Evolutionary conservation across 2,113 vertebrate genomes (phyloP).

Genomic region (Perognathus longimembris): DNA sequence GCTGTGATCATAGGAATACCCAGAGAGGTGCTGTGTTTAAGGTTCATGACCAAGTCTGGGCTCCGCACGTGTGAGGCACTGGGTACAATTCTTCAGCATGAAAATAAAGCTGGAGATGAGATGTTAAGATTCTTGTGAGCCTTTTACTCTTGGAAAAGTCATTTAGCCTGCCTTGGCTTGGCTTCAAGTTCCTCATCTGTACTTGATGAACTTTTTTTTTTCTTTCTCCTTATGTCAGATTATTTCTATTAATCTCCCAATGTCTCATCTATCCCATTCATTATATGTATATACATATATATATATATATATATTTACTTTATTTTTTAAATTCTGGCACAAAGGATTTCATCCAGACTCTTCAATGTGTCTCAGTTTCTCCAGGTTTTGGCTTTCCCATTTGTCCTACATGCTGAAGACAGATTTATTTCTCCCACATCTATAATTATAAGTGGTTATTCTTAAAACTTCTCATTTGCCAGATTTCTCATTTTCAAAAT

Average conservation of each 20-base stretch:
- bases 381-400: not conserved
- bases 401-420: not conserved
- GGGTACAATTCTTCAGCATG: not conserved
- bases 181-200: not conserved
- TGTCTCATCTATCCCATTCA: not conserved
- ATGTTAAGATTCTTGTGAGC: not conserved
- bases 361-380: not conserved
- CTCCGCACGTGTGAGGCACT: rapidly evolving
- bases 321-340: not conserved
- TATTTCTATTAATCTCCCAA: not conserved
- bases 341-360: not conserved
- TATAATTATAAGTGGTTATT: not conserved
- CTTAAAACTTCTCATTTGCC: not conserved
- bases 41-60: not conserved
- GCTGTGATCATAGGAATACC: not conserved
- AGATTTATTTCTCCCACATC: not conserved
- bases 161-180: not conserved
- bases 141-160: not conserved
- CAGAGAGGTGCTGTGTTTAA: too few relatives aligned
- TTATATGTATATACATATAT: too few relatives aligned
- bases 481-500: not conserved
- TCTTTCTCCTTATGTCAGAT: not conserved
- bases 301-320: too few relatives aligned
- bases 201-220: not conserved
- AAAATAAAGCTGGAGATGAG: not conserved